These are phyloP conservation scores for Glareola pratincola DNA, from an alignment of 2,113 vertebrate genomes.

Conservation along the genomic window DNA sequence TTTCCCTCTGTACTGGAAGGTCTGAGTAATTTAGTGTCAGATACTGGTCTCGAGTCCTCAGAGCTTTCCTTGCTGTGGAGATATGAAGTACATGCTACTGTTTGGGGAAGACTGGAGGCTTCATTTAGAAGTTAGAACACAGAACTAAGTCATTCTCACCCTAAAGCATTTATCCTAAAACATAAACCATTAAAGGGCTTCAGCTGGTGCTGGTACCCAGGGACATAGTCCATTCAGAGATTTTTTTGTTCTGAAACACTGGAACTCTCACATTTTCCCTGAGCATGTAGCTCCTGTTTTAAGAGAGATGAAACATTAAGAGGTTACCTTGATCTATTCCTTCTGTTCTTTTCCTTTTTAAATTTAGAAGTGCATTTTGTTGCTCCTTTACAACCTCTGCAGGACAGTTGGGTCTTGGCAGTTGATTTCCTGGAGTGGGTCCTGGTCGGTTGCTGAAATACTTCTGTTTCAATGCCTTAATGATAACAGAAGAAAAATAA, in stretches of 20 bases:
- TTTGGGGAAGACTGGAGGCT: background rate
- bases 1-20: background rate
- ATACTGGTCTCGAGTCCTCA: background rate
- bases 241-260: background rate
- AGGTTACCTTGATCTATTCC: conserved; percentile 83
- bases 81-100: background rate
- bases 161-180: background rate
- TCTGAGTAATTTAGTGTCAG: background rate
- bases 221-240: background rate
- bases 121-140: background rate
- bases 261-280: background rate
- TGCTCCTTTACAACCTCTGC: conserved; percentile 87
- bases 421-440: conserved; percentile 87
- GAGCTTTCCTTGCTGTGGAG: background rate
- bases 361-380: conserved; percentile 71
- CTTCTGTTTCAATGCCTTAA: conserved; percentile 87
- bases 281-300: background rate
- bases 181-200: background rate
- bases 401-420: conserved; percentile 90
- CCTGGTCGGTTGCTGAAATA: conserved; percentile 94
- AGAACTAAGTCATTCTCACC: background rate
- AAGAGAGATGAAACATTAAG: background rate
- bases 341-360: conserved; percentile 87
- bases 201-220: background rate
- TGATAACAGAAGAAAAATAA: background rate